These are phyloP conservation scores for Pollicipes pollicipes DNA, from an alignment of 1,140 invertebrate species.

Conservation along the genomic window DNA sequence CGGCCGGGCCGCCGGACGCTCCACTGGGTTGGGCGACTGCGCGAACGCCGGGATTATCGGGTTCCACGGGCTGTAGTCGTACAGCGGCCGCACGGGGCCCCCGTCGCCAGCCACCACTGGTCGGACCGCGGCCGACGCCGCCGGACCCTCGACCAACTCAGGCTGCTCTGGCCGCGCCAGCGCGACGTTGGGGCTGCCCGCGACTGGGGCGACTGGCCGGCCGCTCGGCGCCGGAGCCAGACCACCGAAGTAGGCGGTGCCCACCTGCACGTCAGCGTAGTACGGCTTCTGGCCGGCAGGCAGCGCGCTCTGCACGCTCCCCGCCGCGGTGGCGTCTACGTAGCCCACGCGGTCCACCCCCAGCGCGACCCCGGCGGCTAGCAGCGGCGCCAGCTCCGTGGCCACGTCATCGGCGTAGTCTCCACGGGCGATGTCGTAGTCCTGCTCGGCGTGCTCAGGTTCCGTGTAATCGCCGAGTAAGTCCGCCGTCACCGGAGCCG, in stretches of 20 bases:
- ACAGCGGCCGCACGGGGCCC: background rate
- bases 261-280: background rate
- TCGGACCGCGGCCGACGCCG: too few relatives aligned
- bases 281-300: background rate
- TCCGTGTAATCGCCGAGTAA: too few relatives aligned
- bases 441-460: too few relatives aligned
- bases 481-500: too few relatives aligned
- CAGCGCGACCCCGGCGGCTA: background rate
- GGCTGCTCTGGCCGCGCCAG: too few relatives aligned
- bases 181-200: too few relatives aligned
- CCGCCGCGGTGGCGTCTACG: background rate
- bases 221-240: background rate
- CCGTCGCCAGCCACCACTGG: background rate
- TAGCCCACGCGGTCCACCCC: background rate
- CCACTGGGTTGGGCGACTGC: background rate
- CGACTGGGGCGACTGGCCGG: too few relatives aligned
- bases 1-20: too few relatives aligned
- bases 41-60: conserved; percentile 7
- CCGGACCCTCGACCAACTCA: too few relatives aligned
- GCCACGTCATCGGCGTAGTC: background rate
- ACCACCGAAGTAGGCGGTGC: background rate
- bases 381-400: background rate
- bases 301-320: background rate
- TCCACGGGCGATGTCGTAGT: too few relatives aligned
- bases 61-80: conserved; percentile 6